Conservation (phyloP, 35 echinoderm and acorn worm genomes). For the Heliocidaris erythrogramma region DNA sequence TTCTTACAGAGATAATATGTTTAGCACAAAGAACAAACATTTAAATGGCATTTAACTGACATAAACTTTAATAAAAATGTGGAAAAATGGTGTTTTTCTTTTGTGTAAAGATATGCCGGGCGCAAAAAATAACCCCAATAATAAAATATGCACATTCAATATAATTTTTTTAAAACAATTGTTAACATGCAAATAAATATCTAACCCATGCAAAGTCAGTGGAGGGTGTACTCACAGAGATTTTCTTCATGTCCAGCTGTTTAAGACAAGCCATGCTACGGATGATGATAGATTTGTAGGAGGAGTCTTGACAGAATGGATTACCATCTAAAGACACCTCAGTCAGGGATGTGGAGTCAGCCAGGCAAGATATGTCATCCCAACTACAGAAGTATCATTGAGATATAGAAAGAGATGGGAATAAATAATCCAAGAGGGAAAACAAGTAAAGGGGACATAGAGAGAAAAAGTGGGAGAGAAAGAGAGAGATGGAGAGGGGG, state of each 20-base stretch:
- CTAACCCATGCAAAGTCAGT: not conserved
- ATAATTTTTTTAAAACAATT: no score
- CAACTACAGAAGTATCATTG: constrained; percentile 53
- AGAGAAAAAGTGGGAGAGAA: not conserved
- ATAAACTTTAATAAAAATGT: no score
- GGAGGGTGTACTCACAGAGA: constrained; percentile 63
- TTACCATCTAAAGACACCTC: constrained; percentile 87
- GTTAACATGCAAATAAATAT: no score
- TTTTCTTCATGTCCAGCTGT: constrained; percentile 92
- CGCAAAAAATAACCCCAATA: no score
- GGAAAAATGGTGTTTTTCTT: no score
- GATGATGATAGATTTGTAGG: constrained; percentile 79
- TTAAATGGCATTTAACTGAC: no score
- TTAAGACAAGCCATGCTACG: constrained; percentile 69
- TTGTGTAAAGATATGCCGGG: no score
- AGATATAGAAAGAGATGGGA: not conserved
- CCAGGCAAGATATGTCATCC: constrained; percentile 89
- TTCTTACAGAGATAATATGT: no score
- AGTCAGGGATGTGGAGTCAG: constrained; percentile 67
- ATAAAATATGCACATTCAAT: no score
- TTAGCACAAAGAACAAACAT: no score
- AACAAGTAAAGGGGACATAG: not conserved
- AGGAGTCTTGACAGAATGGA: constrained; percentile 78
- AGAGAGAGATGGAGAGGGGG: not conserved
- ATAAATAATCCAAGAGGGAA: not conserved